Evolutionary conservation across 1,140 invertebrate species (phyloP), one percentile per base, ranked within the genome.

Genomic region (Psilanteris sp.): DNA sequence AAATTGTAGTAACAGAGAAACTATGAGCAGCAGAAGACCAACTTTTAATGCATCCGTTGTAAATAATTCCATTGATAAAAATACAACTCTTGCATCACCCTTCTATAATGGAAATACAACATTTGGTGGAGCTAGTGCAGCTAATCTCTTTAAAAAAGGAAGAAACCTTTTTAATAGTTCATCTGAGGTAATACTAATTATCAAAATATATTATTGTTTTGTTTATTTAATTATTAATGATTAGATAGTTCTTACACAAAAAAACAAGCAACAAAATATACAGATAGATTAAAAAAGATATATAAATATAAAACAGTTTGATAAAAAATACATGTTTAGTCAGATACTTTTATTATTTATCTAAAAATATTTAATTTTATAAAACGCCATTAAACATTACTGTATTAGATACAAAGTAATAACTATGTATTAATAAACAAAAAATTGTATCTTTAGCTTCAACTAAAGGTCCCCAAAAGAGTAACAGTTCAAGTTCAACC

Each of bases 61-160:
- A 26, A 89, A 89, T 37, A 87, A 81, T 57, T 68, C 76, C 8
- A 16, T 79, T 22, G 81, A 87, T 3, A 83, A 81, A 48, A 64
- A 72, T 10, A 62, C 82, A 6, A 76, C 79, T 1, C 62, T 87
- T 11, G 78, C 81, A 1, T 93, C 95, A 6, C 93, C 95, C 20
- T 96, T 96, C 84, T 96, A 96, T 82, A 89, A 89, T 70, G 94
- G 94, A n/a, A 91, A 90, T 71, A 96, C 93, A 1, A 92, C 90
- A 31, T 96, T 93, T 86, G 95, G 95, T 15, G 95, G 95, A 32
- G 91, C 93, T 24, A 89, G 87, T 74, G 81, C 85, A 13, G 91
- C 93, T 27, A 91, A 92, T 1, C 91, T 92, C 48, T 90, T 90
- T 15, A 89, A 88, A 48, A 87, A 86, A 54, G 89, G 88, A 70